These are phyloP conservation scores for Magallana angulata DNA, from an alignment of 1,140 invertebrate species.

Conservation along the genomic window DNA sequence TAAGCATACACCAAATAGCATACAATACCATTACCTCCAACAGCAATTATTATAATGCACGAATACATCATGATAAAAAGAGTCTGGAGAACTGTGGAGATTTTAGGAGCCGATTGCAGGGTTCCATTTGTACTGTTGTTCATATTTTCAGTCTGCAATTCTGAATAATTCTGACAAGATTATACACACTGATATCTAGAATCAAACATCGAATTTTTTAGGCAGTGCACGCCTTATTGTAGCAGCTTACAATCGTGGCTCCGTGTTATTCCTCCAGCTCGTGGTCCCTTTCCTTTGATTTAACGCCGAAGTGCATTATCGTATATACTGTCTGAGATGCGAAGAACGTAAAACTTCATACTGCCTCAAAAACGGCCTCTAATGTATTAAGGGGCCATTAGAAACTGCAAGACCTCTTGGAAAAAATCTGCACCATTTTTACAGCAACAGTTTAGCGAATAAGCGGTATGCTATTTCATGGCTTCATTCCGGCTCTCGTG, in stretches of 20 bases:
- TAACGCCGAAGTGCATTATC: background rate
- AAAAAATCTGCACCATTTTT: background rate
- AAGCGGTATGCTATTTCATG: background rate
- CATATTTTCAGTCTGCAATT: conserved; percentile 44
- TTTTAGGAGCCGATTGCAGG: conserved; percentile 51
- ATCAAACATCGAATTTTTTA: too few relatives aligned
- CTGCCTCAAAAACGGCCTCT: background rate
- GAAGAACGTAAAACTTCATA: background rate
- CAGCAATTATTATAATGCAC: conserved; percentile 66
- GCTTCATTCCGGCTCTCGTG: background rate
- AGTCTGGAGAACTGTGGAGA: conserved; percentile 63
- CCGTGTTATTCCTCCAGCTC: background rate
- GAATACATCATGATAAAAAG: conserved; percentile 71
- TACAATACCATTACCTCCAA: conserved; percentile 94
- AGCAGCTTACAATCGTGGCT: background rate
- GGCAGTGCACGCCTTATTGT: too few relatives aligned
- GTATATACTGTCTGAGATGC: background rate
- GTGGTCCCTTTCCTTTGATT: background rate
- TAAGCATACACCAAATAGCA: conserved; percentile 90
- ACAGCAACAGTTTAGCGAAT: background rate
- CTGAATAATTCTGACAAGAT: background rate
- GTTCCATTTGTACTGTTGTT: conserved; percentile 51
- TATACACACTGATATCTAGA: too few relatives aligned
- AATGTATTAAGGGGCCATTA: background rate
- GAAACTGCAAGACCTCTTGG: background rate